Percentiles rank a stretch among this genome's conserved stretches.
Conservation (phyloP, 2,888 invertebrate species). For the Drosophila monieri region DNA sequence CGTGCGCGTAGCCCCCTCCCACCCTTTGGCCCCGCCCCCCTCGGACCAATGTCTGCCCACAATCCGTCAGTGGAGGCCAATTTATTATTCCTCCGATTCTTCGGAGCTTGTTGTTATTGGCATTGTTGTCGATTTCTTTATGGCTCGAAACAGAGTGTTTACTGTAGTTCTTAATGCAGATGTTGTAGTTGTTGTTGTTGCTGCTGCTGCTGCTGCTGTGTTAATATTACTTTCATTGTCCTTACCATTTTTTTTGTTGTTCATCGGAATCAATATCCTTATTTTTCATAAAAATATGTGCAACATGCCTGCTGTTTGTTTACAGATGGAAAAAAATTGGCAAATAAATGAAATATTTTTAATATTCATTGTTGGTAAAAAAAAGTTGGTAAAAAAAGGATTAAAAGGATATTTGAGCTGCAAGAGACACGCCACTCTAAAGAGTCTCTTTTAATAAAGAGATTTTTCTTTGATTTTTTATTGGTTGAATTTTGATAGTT, state of each 20-base stretch:
- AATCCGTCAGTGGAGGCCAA: slow-evolving; percentile 73
- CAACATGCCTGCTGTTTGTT: not conserved
- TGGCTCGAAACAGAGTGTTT: slow-evolving; percentile 31
- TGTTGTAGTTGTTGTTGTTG: slow-evolving; percentile 1
- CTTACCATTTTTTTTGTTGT: not conserved
- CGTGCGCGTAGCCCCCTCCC: slow-evolving; percentile 54
- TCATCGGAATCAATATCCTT: not conserved
- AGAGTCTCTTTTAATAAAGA: too few species aligned
- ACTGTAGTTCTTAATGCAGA: slow-evolving; percentile 20
- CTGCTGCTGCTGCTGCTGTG: too few species aligned
- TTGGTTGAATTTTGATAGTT: too few species aligned
- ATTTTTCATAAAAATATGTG: slow-evolving; percentile 2
- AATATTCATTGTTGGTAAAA: too few species aligned
- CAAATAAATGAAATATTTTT: not conserved
- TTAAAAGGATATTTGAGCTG: too few species aligned
- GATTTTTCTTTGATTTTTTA: too few species aligned
- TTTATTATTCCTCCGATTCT: slow-evolving; percentile 69
- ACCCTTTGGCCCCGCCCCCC: not conserved
- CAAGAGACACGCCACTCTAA: too few species aligned
- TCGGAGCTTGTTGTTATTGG: slow-evolving; percentile 24
- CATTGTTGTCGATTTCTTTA: slow-evolving; percentile 41
- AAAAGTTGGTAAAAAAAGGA: too few species aligned
- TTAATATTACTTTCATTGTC: slow-evolving; percentile 2
- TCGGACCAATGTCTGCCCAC: slow-evolving; percentile 34
- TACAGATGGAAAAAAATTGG: not conserved